Conservation (phyloP, 2,113 vertebrate species). For the Callipepla squamata region DNA sequence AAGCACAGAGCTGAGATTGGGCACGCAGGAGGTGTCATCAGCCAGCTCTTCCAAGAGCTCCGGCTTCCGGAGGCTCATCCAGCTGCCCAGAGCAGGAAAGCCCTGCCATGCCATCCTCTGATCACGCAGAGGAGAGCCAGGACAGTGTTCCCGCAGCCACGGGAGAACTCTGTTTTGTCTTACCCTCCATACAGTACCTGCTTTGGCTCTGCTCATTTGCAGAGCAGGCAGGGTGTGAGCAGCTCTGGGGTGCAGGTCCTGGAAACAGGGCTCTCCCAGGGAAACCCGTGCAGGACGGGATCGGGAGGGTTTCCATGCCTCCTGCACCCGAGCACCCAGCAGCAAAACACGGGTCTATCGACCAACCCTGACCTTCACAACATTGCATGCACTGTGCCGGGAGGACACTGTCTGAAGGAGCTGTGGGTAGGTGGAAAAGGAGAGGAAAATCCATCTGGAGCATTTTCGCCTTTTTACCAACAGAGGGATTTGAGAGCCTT, state of each 20-base stretch:
- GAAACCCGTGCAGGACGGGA: not conserved
- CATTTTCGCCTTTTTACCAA: conserved; percentile 70
- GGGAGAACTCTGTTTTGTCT: not conserved
- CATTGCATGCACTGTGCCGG: fast-evolving
- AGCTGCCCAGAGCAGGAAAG: not conserved
- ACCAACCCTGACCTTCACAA: not conserved
- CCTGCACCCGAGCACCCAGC: fast-evolving
- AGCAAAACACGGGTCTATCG: not conserved
- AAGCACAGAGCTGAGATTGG: not conserved
- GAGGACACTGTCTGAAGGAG: not conserved
- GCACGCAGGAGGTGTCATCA: not conserved
- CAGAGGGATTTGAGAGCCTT: conserved; percentile 71
- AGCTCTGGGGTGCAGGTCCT: not conserved
- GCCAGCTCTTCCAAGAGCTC: not conserved
- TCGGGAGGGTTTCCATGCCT: fast-evolving
- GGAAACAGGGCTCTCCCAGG: fast-evolving
- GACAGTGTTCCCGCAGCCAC: fast-evolving
- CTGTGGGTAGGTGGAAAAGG: not conserved
- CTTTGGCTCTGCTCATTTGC: not conserved
- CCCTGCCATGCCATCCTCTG: fast-evolving
- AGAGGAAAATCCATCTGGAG: conserved; percentile 30
- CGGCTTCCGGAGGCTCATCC: not conserved
- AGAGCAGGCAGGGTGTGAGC: not conserved
- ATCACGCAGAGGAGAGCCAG: fast-evolving
- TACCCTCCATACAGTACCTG: not conserved